phyloP scores from a whole-genome alignment of 2,888 invertebrate genomes.

The Hybos culiciformis region DNA sequence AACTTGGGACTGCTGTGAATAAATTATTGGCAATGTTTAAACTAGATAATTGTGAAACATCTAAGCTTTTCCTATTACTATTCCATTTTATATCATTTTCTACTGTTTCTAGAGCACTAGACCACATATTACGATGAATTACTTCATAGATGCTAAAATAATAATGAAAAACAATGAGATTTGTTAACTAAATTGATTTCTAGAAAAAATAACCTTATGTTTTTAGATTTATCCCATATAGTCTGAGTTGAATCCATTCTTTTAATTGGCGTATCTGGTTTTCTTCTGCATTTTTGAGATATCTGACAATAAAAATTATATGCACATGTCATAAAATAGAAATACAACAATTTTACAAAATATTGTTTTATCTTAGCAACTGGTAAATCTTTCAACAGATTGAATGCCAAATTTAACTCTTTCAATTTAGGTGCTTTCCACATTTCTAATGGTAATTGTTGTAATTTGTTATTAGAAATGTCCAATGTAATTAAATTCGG shows the following conservation, averaged over 20 bases:
- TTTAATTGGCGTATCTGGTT: too few relatives aligned
- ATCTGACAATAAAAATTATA: too few relatives aligned
- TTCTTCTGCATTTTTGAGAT: too few relatives aligned
- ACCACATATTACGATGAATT: conserved; percentile 67
- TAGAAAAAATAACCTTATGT: too few relatives aligned
- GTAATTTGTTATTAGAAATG: conserved; percentile 87
- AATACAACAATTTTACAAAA: too few relatives aligned
- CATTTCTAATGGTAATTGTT: conserved; percentile 64
- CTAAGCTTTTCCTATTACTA: conserved; percentile 38
- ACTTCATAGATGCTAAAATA: conserved; percentile 38
- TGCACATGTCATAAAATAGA: too few relatives aligned
- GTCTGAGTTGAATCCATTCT: too few relatives aligned
- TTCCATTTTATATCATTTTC: conserved; percentile 48
- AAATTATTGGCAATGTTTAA: conserved; percentile 85
- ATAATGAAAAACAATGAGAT: not conserved
- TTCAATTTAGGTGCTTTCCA: conserved; percentile 77
- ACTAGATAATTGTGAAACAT: conserved; percentile 50
- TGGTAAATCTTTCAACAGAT: conserved; percentile 66
- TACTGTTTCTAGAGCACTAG: conserved; percentile 48
- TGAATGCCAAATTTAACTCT: conserved; percentile 80
- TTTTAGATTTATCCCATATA: too few relatives aligned
- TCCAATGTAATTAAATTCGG: conserved; percentile 69
- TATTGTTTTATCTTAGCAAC: too few relatives aligned
- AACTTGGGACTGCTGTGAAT: conserved; percentile 74
- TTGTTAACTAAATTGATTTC: too few relatives aligned